phyloP scores from a whole-genome alignment of 2,113 vertebrate species.

The Paramisgurnus dabryanus region DNA sequence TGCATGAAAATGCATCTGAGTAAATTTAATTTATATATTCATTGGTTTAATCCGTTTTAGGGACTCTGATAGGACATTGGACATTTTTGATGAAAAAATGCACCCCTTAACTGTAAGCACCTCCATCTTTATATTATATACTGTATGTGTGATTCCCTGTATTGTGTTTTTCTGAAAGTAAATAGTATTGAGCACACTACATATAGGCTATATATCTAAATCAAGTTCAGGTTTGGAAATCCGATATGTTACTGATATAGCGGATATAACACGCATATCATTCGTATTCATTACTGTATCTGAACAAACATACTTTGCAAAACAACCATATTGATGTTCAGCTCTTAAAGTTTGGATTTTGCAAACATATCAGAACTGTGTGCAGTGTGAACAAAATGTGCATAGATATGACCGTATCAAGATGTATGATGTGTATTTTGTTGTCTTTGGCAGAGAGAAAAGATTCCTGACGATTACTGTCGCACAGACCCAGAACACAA shows the following conservation, averaged over 20 bases:
- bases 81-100: constrained; percentile 99
- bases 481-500: constrained; percentile 96
- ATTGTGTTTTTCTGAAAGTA: too few relatives aligned
- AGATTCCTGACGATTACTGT: constrained; percentile 91
- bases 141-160: too few relatives aligned
- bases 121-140: neutral
- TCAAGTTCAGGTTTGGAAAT: too few relatives aligned
- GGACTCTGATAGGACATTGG: constrained; percentile 90
- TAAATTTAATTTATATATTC: neutral
- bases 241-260: too few relatives aligned
- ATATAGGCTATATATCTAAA: too few relatives aligned
- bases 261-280: neutral
- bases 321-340: too few relatives aligned
- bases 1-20: too few relatives aligned
- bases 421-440: constrained; percentile 4
- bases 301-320: neutral
- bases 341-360: too few relatives aligned
- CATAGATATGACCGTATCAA: too few relatives aligned
- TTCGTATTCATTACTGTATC: neutral
- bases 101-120: constrained; percentile 91
- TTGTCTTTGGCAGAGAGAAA: constrained; percentile 82
- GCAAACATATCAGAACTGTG: too few relatives aligned
- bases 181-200: too few relatives aligned
- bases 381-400: too few relatives aligned
- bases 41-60: constrained; percentile 66